Evolutionary conservation across 2,888 invertebrate genomes (phyloP), one percentile per base, ranked within the genome.

Genomic region (Gibbula magus): DNA sequence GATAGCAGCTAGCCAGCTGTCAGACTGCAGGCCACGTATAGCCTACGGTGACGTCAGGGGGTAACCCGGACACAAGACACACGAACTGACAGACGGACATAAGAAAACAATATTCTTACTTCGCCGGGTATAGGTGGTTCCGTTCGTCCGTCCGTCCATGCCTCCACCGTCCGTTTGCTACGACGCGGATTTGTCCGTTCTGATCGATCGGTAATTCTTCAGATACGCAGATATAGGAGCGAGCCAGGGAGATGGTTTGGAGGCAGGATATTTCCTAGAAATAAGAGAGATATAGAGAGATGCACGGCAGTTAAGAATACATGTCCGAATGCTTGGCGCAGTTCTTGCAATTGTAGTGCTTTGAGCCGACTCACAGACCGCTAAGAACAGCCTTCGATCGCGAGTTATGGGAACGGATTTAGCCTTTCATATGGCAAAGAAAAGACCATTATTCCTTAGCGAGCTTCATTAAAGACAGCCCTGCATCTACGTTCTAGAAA

Each of bases 341-440:
- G 35, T 70, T 70, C 70, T 35, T 18, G 70, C 70, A 70, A 70
- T 70, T 70, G 35, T 35, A 70, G 70, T 16, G 32, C 20, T 20
- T 8, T 70, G 18, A 18, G 3, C 22, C 16, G 70, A 70, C 70
- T 70, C 16, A n/a, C 18, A 70, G 20, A 35, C n/a, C n/a, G 29
- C 20, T 35, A 39, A 35, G 70, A 32, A 20, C 70, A 16, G 32
- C 35, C 70, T 78, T 81, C 83, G 83, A 81, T 81, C 75, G 77
- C 76, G 76, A 78, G 82, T 80, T 82, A 80, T 82, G 82, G 79
- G 79, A 78, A 78, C 80, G 82, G 82, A 82, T 82, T 82, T 76
- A 75, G 82, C 80, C 76, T 82, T 82, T 82, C 76, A 82, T 75
- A 76, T 77, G 82, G 76, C 76, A 80, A 80, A 81, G 78, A 81